A percentile compares a stretch with the other conserved stretches of the same genome.
phyloP scores from a whole-genome alignment of 92 coral and sea anemone genomes.

The Phenganax marumi region DNA sequence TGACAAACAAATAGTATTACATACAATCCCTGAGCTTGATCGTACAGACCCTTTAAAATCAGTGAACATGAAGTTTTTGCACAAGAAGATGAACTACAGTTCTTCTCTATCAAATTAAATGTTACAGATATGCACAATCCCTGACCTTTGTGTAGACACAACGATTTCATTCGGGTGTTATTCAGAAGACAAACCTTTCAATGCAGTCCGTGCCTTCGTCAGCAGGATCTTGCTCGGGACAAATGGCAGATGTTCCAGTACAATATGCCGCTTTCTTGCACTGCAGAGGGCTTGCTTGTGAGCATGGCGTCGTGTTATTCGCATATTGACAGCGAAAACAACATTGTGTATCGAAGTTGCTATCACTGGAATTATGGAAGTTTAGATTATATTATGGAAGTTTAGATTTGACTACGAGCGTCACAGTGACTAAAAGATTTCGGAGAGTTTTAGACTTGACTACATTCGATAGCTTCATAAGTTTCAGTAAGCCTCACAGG shows the following conservation, averaged over 20 bases:
- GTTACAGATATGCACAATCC: too few relatives aligned
- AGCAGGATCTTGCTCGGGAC: slow-evolving; percentile 61
- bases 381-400: neutral
- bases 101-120: too few relatives aligned
- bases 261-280: slow-evolving; percentile 69
- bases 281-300: slow-evolving; percentile 59
- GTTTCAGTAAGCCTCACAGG: neutral
- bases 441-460: too few relatives aligned
- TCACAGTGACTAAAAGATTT: too few relatives aligned
- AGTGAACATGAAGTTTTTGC: too few relatives aligned
- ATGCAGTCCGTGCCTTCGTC: slow-evolving; percentile 72
- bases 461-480: neutral
- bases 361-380: slow-evolving; percentile 56
- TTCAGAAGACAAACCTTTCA: slow-evolving; percentile 60
- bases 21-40: too few relatives aligned
- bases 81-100: too few relatives aligned
- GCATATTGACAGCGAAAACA: slow-evolving; percentile 63
- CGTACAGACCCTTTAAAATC: too few relatives aligned
- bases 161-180: neutral
- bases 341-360: slow-evolving; percentile 72
- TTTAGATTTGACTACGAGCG: too few relatives aligned
- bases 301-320: slow-evolving; percentile 52
- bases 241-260: slow-evolving; percentile 31
- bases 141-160: too few relatives aligned
- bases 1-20: neutral